Evolutionary conservation across 2,888 invertebrate species (phyloP).

Genomic region (Drosophila quinaria): DNA sequence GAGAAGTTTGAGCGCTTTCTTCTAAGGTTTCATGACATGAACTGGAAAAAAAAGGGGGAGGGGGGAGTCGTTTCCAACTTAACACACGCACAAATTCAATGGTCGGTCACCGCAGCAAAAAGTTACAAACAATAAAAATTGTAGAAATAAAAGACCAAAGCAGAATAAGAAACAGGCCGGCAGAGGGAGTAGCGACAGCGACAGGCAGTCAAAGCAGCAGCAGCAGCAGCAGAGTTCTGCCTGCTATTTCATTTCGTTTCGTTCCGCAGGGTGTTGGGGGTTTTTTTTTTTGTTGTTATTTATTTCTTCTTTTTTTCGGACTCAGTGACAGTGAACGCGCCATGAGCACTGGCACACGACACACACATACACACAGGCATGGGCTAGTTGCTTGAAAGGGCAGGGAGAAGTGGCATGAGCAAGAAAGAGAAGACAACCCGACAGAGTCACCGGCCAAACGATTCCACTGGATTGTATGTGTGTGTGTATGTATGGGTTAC

Average conservation of each 20-base stretch:
- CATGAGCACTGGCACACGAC: conserved; percentile 74
- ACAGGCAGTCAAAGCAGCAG: conserved; percentile 1
- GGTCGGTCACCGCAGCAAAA: conserved; percentile 23
- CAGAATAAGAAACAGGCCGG: conserved; percentile 23
- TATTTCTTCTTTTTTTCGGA: conserved; percentile 47
- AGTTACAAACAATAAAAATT: conserved; percentile 56
- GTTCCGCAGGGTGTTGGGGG: conserved; percentile 61
- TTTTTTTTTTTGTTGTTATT: conserved; percentile 39
- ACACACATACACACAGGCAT: conserved; percentile 39
- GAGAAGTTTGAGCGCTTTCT: conserved; percentile 13
- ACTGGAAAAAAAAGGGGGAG: neutral
- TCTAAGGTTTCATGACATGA: neutral
- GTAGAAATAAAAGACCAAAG: conserved; percentile 47
- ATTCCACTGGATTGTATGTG: conserved; percentile 64
- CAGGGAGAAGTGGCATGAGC: conserved; percentile 29
- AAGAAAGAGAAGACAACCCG: conserved; percentile 57
- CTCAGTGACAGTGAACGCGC: conserved; percentile 69
- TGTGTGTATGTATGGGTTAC: conserved; percentile 51
- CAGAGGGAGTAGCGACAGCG: conserved; percentile 1
- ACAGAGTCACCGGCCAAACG: conserved; percentile 62
- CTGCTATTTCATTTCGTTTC: conserved; percentile 70
- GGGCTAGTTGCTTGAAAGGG: conserved; percentile 33
- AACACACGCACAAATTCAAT: conserved; percentile 40
- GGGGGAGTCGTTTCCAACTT: conserved; percentile 19
- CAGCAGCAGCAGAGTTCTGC: conserved; percentile 33